Percentiles rank a stretch among this genome's conserved stretches.
Evolutionary conservation across 1,140 invertebrate species (phyloP).

Genomic region (Heliconius hewitsoni): DNA sequence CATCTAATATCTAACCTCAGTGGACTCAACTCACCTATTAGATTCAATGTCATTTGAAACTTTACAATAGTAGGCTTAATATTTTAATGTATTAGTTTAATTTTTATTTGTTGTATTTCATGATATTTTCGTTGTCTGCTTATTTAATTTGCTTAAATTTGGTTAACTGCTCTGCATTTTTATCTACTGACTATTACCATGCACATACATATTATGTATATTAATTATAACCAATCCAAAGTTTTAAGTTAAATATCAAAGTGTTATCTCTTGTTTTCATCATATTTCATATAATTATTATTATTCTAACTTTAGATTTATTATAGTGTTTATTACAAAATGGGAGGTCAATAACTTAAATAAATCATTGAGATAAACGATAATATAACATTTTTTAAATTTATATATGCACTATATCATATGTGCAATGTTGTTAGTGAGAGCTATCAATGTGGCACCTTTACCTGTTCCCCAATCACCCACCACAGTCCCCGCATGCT

Average conservation of each 20-base stretch:
- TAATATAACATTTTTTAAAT: not conserved
- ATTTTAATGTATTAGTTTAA: not conserved
- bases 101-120: conserved; percentile 25
- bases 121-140: conserved; percentile 47
- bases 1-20: no score
- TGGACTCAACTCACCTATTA: not conserved
- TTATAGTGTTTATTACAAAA: conserved; percentile 14
- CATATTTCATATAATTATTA: conserved; percentile 1
- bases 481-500: conserved; percentile 71
- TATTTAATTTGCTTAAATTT: conserved; percentile 54
- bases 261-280: conserved; percentile 33
- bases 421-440: conserved; percentile 24
- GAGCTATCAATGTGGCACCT: conserved; percentile 29
- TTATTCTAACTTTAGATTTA: conserved; percentile 13
- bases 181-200: conserved; percentile 61
- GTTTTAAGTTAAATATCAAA: conserved; percentile 35
- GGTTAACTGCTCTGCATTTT: conserved; percentile 75
- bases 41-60: not conserved
- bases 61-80: no score
- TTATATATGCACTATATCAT: conserved; percentile 17
- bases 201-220: conserved; percentile 42
- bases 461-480: conserved; percentile 47
- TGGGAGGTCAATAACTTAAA: not conserved
- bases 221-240: conserved; percentile 45
- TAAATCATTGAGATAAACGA: conserved; percentile 2